Evolutionary conservation across 1,140 invertebrate species (phyloP).

Genomic region (Zaprionus inermis): DNA sequence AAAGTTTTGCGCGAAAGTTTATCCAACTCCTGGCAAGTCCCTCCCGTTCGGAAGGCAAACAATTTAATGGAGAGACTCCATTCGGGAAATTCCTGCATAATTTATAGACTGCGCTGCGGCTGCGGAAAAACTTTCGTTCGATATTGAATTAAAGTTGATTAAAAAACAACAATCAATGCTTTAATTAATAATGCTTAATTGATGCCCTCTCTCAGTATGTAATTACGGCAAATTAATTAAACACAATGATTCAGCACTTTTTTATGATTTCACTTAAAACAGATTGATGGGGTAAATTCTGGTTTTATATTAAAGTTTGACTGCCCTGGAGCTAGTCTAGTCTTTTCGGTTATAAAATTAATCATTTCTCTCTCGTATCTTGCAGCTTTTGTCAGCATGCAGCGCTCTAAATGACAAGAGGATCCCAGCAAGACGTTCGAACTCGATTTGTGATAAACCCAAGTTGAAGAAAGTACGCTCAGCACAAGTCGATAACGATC

Average conservation of each 20-base stretch:
- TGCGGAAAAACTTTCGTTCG: constrained; percentile 23
- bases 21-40: constrained; percentile 24
- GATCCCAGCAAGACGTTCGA: constrained; percentile 69
- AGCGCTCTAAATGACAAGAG: constrained; percentile 78
- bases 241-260: neutral
- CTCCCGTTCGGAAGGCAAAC: constrained; percentile 42
- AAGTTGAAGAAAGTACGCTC: constrained; percentile 75
- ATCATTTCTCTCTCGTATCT: constrained; percentile 24
- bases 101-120: constrained; percentile 55
- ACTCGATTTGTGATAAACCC: constrained; percentile 78
- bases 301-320: neutral
- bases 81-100: constrained; percentile 54
- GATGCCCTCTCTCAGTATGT: constrained; percentile 1
- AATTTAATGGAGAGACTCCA: constrained; percentile 63
- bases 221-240: constrained; percentile 6
- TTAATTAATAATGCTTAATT: constrained; percentile 38
- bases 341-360: neutral
- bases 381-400: constrained; percentile 67
- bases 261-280: neutral
- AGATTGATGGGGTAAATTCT: neutral
- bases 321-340: neutral
- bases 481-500: neutral
- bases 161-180: constrained; percentile 39
- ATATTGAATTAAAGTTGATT: constrained; percentile 27
- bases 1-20: constrained; percentile 61